phyloP scores from a whole-genome alignment of 2,888 invertebrate genomes.

The Amiota mariae region DNA sequence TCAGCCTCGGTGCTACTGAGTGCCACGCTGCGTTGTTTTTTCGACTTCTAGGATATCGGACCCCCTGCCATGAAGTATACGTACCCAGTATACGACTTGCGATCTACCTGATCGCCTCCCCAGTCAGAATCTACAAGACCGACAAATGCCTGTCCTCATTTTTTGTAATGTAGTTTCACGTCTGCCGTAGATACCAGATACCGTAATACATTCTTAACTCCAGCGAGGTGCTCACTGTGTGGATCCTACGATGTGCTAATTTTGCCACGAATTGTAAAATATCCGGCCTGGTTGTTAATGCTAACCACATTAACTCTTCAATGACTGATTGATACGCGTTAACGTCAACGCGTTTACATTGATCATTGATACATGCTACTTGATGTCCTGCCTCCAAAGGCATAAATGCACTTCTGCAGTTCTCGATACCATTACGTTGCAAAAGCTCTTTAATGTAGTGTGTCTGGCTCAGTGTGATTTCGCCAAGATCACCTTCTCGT shows the following conservation, averaged over 20 bases:
- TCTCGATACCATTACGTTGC: not conserved
- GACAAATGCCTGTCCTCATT: not conserved
- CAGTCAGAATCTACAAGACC: not conserved
- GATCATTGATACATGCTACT: not conserved
- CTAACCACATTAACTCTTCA: no score
- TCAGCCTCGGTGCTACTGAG: constrained; percentile 1
- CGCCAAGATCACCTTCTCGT: no score
- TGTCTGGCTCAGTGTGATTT: not conserved
- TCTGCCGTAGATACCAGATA: no score
- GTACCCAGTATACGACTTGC: not conserved
- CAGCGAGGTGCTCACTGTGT: not conserved
- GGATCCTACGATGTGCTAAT: not conserved
- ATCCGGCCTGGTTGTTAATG: not conserved
- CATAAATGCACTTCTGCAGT: no score
- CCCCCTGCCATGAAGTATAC: not conserved
- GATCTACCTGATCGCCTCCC: not conserved
- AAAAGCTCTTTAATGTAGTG: constrained; percentile 1
- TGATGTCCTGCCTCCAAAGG: constrained; percentile 1
- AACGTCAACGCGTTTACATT: not conserved
- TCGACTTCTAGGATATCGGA: not conserved
- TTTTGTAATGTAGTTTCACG: no score
- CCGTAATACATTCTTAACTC: not conserved
- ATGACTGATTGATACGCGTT: not conserved
- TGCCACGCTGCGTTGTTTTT: not conserved
- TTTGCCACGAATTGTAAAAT: not conserved